Evolutionary conservation across 1,140 invertebrate species (phyloP).

Genomic region (Trypoxylus dichotomus): DNA sequence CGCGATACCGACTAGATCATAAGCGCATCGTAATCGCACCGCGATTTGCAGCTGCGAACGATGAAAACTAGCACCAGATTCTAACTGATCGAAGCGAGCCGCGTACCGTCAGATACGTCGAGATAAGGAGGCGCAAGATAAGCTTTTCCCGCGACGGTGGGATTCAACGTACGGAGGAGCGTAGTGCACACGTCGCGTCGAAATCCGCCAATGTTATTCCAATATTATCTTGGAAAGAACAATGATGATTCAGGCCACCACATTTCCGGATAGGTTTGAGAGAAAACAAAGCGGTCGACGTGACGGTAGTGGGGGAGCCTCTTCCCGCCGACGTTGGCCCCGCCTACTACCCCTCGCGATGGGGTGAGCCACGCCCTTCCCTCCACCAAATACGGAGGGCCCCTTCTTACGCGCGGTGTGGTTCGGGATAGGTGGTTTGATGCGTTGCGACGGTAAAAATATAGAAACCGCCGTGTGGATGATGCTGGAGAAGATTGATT

Average conservation of each 20-base stretch:
- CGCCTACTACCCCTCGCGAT: constrained; percentile 2
- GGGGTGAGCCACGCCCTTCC: neutral
- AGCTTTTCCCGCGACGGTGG: neutral
- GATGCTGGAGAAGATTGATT: neutral
- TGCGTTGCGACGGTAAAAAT: neutral
- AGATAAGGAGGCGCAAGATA: neutral
- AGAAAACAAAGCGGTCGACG: constrained; percentile 52
- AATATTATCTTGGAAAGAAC: constrained; percentile 55
- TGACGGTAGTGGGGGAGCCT: constrained; percentile 34
- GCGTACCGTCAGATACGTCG: no score
- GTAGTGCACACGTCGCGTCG: constrained; percentile 1
- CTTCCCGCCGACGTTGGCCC: neutral
- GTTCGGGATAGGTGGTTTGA: constrained; percentile 1
- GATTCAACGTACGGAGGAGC: neutral
- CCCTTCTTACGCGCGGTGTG: no score
- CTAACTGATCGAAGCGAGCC: no score
- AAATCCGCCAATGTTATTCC: constrained; percentile 52
- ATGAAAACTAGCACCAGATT: no score
- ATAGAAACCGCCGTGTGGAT: neutral
- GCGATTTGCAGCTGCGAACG: no score
- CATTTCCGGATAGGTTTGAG: constrained; percentile 52
- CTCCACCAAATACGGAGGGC: no score
- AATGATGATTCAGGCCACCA: constrained; percentile 55
- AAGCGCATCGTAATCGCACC: neutral
- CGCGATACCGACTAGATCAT: neutral